Base-by-base conservation (phyloP, 2,888 invertebrate species). In the Enchytraeus crypticus region DNA sequence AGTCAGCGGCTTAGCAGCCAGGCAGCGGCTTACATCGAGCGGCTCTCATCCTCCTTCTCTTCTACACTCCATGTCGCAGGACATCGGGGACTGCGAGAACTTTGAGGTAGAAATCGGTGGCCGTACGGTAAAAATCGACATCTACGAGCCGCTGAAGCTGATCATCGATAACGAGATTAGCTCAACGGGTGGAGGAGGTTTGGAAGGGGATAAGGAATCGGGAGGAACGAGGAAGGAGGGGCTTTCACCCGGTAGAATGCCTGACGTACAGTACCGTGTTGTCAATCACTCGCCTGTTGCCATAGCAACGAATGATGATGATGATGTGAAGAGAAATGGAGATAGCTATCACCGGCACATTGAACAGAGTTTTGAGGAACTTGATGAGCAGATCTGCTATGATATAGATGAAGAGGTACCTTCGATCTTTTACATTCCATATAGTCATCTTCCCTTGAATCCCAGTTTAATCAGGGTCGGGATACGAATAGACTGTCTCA, bases 311-410 rank as follows among this genome's bases (percentile, higher is more conserved):
- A n/a, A n/a, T n/a, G n/a, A n/a, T n/a, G n/a, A n/a, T n/a, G n/a
- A n/a, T n/a, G n/a, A n/a, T n/a, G n/a, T n/a, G n/a, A n/a, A n/a
- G n/a, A n/a, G n/a, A n/a, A n/a, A n/a, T n/a, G n/a, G n/a, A n/a
- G n/a, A n/a, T n/a, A n/a, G n/a, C n/a, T n/a, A n/a, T n/a, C n/a
- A n/a, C n/a, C n/a, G n/a, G n/a, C n/a, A n/a, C n/a, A n/a, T n/a
- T n/a, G n/a, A n/a, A n/a, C n/a, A n/a, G n/a, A n/a, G n/a, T n/a
- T n/a, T n/a, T n/a, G n/a, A n/a, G n/a, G n/a, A n/a, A n/a, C n/a
- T n/a, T n/a, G n/a, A 96, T 76, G 92, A 92, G 61, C 90, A 85
- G 73, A 84, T 87, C 1, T 96, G 98, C 78, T 98, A 97, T 82
- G 97, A 97, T 81, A 88, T 96, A 69, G 97, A 98, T 78, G 97